A percentile compares a stretch with the other conserved stretches of the same genome.
Conservation (phyloP, 2,113 vertebrate genomes). For the Papio anubis region DNA sequence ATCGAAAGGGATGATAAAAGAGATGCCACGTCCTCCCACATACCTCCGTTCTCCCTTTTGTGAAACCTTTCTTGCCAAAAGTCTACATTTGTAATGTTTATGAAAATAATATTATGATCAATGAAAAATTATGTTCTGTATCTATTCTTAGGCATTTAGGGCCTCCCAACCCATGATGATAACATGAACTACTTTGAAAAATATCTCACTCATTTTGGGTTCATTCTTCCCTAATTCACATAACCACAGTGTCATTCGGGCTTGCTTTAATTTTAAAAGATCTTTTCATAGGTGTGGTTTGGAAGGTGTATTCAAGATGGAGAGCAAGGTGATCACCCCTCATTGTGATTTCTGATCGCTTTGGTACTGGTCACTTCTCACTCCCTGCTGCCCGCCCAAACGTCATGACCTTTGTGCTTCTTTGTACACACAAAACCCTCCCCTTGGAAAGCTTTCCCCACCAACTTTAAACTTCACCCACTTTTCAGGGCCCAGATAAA, state of each 20-base stretch:
- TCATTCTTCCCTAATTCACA: neutral
- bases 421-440: neutral
- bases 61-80: conserved; percentile 29
- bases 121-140: conserved; percentile 26
- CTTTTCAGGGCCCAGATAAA: neutral
- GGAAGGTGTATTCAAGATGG: neutral
- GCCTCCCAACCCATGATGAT: neutral
- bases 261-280: neutral
- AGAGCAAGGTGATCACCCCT: neutral
- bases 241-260: neutral
- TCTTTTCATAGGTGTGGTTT: neutral
- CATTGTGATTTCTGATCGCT: neutral
- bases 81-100: conserved; percentile 11
- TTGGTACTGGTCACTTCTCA: neutral
- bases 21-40: neutral
- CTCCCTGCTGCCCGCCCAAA: neutral
- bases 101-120: conserved; percentile 14
- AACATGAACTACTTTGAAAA: neutral
- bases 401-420: neutral
- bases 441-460: neutral
- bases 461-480: neutral
- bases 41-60: neutral
- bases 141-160: conserved; percentile 46
- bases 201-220: neutral
- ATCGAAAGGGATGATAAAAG: neutral